Conservation (phyloP, 2,113 vertebrate genomes). For the Capreolus pygargus region DNA sequence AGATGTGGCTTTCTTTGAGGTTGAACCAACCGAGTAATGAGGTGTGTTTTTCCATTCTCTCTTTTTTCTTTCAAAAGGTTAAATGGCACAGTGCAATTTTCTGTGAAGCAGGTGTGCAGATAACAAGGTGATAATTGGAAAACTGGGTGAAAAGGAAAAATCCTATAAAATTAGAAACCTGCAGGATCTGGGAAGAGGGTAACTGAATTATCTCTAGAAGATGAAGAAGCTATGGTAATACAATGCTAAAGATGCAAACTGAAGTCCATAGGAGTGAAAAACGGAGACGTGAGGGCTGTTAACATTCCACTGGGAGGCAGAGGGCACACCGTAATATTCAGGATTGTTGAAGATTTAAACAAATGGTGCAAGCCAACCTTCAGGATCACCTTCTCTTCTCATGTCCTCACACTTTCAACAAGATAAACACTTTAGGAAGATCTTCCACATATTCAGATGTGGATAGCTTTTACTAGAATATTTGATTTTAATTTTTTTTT, state of each 20-base stretch:
- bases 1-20: neutral
- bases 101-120: neutral
- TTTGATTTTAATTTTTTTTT: neutral
- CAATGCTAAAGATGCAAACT: neutral
- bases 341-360: neutral
- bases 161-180: neutral
- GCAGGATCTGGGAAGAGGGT: neutral
- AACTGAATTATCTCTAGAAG: constrained; percentile 9
- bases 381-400: neutral
- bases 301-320: neutral
- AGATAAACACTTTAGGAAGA: neutral
- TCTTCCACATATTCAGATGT: neutral
- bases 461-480: neutral
- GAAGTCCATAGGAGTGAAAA: neutral
- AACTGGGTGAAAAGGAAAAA: neutral
- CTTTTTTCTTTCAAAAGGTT: constrained; percentile 29
- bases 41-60: neutral
- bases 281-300: neutral
- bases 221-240: neutral
- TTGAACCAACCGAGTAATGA: neutral
- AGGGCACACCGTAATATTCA: neutral
- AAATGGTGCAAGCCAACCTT: neutral
- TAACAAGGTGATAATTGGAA: constrained; percentile 54
- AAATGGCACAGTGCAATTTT: constrained; percentile 25
- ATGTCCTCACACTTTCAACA: neutral